phyloP scores from a whole-genome alignment of 2,113 vertebrate genomes.

The Hipposideros armiger region DNA sequence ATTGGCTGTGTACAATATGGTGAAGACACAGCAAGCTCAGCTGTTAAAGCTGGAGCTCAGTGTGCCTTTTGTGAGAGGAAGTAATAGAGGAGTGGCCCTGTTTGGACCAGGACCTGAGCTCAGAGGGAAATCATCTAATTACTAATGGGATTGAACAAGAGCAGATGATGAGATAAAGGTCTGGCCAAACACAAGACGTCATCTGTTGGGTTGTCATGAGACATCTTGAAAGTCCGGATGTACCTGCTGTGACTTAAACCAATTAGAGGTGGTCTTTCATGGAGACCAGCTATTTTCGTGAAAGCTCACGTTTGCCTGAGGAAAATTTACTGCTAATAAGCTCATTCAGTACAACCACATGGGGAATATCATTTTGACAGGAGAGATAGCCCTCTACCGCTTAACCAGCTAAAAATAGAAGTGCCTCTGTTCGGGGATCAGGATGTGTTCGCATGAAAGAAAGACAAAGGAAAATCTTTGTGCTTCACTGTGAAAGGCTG shows the following conservation, averaged over 20 bases:
- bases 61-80: conserved; percentile 34
- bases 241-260: conserved; percentile 42
- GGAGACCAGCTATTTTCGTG: conserved; percentile 13
- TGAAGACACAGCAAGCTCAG: background rate
- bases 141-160: background rate
- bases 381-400: conserved; percentile 11
- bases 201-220: conserved; percentile 53
- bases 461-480: background rate
- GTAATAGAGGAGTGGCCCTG: background rate
- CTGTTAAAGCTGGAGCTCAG: background rate
- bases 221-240: conserved; percentile 1
- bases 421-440: background rate
- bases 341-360: conserved; percentile 34
- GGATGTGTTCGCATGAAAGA: background rate
- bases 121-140: conserved; percentile 48
- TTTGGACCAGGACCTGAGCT: background rate
- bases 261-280: conserved; percentile 61
- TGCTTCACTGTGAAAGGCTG: background rate
- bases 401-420: conserved; percentile 61
- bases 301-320: conserved; percentile 36
- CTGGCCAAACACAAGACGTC: background rate
- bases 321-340: conserved; percentile 57
- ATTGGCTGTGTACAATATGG: background rate
- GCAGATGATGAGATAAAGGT: conserved; percentile 5
- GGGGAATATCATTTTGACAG: conserved; percentile 47